These are phyloP conservation scores for Cavia aperea DNA, from an alignment of 2,113 vertebrate genomes.

Conservation along the genomic window DNA sequence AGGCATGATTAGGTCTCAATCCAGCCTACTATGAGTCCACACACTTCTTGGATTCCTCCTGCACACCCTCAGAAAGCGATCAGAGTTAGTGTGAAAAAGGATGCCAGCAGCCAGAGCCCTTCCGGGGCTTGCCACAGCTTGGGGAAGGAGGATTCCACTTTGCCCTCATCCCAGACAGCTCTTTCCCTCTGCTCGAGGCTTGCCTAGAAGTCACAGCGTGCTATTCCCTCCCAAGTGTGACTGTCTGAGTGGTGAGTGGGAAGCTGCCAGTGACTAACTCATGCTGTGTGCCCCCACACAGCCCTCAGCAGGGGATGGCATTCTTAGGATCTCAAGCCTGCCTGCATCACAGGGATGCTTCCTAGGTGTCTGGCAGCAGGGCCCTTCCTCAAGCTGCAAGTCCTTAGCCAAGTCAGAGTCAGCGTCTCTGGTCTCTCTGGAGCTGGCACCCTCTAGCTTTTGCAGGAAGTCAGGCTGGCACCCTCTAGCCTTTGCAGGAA, in stretches of 20 bases:
- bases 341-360: not conserved
- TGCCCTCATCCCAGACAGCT: not conserved
- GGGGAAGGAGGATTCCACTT: not conserved
- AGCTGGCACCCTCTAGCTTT: not conserved
- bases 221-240: not conserved
- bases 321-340: not conserved
- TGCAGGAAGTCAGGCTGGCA: constrained; percentile 38
- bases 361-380: not conserved
- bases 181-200: not conserved
- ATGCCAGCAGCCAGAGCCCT: not conserved
- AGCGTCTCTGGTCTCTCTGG: not conserved
- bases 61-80: not conserved
- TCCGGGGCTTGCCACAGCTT: not conserved
- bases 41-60: not conserved
- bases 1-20: not conserved
- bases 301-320: not conserved
- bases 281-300: constrained; percentile 23
- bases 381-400: not conserved
- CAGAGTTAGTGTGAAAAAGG: not conserved
- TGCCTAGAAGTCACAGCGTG: not conserved
- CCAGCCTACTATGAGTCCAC: not conserved
- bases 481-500: constrained; percentile 46
- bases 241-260: constrained; percentile 8
- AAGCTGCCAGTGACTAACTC: constrained; percentile 32
- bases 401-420: constrained; percentile 42